Evolutionary conservation across 2,113 vertebrate species (phyloP).

Genomic region (Triplophysa siluroides): DNA sequence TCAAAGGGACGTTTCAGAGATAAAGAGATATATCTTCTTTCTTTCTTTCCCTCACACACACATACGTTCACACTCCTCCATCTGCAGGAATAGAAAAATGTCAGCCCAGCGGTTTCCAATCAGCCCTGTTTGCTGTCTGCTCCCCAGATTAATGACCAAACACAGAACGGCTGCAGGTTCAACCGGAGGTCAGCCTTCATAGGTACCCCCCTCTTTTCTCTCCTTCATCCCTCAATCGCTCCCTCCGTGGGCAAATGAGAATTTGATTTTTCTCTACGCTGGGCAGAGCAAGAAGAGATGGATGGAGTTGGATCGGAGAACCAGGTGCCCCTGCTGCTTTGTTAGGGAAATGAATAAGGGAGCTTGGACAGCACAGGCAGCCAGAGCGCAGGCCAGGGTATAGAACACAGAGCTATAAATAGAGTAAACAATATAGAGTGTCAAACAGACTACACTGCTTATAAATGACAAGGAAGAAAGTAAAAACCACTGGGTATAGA

Average conservation of each 20-base stretch:
- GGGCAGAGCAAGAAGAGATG: conserved; percentile 88
- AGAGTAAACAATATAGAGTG: conserved; percentile 3
- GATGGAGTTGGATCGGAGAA: conserved; percentile 88
- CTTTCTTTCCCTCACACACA: conserved; percentile 43
- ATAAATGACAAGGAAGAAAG: background rate
- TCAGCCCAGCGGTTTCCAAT: conserved; percentile 62
- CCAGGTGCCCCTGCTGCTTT: conserved; percentile 91
- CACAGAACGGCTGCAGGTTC: conserved; percentile 82
- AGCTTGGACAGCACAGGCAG: conserved; percentile 73
- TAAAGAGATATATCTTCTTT: conserved; percentile 46
- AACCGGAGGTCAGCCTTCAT: conserved; percentile 90
- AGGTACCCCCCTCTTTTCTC: conserved; percentile 78
- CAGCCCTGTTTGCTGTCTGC: conserved; percentile 58
- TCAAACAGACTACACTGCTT: background rate
- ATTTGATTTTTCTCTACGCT: conserved; percentile 88
- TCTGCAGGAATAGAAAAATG: conserved; percentile 59
- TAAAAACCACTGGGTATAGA: background rate
- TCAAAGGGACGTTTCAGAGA: conserved; percentile 6
- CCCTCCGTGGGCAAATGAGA: conserved; percentile 73
- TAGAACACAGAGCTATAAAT: conserved; percentile 13
- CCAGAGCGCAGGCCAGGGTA: conserved; percentile 20
- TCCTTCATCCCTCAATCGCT: conserved; percentile 28
- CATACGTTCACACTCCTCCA: conserved; percentile 48
- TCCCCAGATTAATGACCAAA: conserved; percentile 66
- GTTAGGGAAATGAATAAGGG: conserved; percentile 93